phyloP scores from a whole-genome alignment of 2,113 vertebrate genomes.

The Hemicordylus capensis region DNA sequence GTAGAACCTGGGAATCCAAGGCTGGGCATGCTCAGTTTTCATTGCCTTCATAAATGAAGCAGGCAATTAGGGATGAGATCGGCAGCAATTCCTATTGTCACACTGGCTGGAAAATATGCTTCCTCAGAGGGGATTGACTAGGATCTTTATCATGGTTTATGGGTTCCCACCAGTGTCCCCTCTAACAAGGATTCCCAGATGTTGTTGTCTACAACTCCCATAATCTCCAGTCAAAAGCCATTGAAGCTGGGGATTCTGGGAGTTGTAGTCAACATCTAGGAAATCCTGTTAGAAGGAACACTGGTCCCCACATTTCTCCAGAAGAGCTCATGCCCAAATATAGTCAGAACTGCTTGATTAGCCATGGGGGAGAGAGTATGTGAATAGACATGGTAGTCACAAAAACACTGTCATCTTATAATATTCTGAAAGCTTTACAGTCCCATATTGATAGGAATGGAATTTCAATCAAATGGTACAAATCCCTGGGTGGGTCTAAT shows the following conservation, averaged over 20 bases:
- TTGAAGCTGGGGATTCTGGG: too few relatives aligned
- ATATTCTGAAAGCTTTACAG: background rate
- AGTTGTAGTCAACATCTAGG: too few relatives aligned
- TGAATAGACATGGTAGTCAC: background rate
- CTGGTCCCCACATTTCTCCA: background rate
- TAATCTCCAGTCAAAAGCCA: too few relatives aligned
- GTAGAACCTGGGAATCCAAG: too few relatives aligned
- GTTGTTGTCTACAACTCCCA: too few relatives aligned
- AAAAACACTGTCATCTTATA: background rate
- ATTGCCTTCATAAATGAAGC: background rate
- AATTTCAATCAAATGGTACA: background rate
- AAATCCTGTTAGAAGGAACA: too few relatives aligned
- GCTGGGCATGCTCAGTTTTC: too few relatives aligned
- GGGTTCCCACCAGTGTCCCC: too few relatives aligned
- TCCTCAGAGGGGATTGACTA: background rate
- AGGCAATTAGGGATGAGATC: background rate
- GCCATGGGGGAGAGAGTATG: background rate
- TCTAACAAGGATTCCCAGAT: too few relatives aligned
- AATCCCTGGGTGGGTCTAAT: background rate
- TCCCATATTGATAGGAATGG: background rate
- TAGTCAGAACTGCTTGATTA: background rate
- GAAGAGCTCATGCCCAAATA: background rate
- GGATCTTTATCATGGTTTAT: background rate
- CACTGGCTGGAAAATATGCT: too few relatives aligned
- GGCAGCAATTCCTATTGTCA: background rate